Conservation (phyloP, 1,140 invertebrate genomes). For the Aphis gossypii region DNA sequence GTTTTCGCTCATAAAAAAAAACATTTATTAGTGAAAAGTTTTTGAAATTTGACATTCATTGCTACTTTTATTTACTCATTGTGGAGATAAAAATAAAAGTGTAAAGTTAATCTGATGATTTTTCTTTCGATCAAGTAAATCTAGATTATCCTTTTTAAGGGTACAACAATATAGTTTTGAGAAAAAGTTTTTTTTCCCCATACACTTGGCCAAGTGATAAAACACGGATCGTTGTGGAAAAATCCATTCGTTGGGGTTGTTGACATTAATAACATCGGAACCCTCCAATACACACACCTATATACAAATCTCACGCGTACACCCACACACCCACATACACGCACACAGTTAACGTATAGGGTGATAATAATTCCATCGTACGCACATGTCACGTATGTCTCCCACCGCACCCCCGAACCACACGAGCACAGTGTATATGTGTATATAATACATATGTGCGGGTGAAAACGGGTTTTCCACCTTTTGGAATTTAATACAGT, state of each 20-base stretch:
- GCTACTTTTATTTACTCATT: conserved; percentile 17
- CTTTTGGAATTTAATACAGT: conserved; percentile 58
- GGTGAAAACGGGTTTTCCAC: conserved; percentile 56
- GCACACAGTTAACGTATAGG: neutral
- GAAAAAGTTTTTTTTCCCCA: conserved; percentile 24
- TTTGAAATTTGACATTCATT: conserved; percentile 19
- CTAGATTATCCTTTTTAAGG: conserved; percentile 37
- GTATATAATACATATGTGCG: neutral
- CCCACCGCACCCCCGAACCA: neutral
- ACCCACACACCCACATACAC: neutral
- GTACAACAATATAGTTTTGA: neutral
- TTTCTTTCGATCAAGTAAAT: conserved; percentile 35
- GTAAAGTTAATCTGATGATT: neutral
- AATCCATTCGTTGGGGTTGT: conserved; percentile 54
- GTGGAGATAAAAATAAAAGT: conserved; percentile 33
- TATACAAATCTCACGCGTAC: neutral
- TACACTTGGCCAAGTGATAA: conserved; percentile 23
- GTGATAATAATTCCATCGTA: conserved; percentile 49
- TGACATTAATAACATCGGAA: conserved; percentile 55
- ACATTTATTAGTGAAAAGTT: conserved; percentile 23
- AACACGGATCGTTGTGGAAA: conserved; percentile 44
- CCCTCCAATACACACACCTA: neutral
- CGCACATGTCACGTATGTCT: conserved; percentile 50
- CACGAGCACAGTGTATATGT: neutral
- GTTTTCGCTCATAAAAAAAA: conserved; percentile 18